Evolutionary conservation across 2,113 vertebrate genomes (phyloP), one percentile per base, ranked within the genome.

Genomic region (Elachura formosa): DNA sequence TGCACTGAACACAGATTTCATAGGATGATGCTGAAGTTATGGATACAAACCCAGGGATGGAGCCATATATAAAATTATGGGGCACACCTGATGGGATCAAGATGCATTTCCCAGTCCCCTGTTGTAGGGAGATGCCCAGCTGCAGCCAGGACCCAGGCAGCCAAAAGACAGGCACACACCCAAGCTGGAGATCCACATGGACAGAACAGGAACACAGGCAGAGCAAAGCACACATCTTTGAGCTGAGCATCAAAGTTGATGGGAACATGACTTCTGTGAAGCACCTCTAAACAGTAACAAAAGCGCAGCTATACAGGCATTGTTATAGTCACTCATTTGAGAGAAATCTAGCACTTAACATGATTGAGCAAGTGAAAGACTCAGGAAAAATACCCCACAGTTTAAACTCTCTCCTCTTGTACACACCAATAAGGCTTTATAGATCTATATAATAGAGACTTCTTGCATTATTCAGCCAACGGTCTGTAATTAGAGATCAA

Each of bases 61-160:
- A 77, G 45, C 14, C 1, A 1, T 11, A 7, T 9, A 13, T 31
- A 45, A 48, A 16, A 28, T 10, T 25, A 9, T 11, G 8, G 11
- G 5, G 1, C 4, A 10, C 0, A 0, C 34, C 24, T 0, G 0
- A 33, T 11, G 8, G 22, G 49, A 86, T 20, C 0, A 1, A 49
- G 34, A 40, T 0, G 0, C 9, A 16, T 40, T 74, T 69, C 21
- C 52, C 61, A 74, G 6, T 3, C 8, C 20, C 10, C 3, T 68
- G 23, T 5, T 54, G 8, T 4, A 77, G 29, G 19, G 31, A 71
- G 12, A 45, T 25, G 28, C 9, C 31, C 61, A 78, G 23, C 11
- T 49, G 21, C 59, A 89, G 38, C 23, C 15, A 7, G 26, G 12
- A 77, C 38, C 11, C 0, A 1, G 33, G 29, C 31, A 87, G 17